Percentiles rank a stretch among this genome's conserved stretches.
These are phyloP conservation scores for Mantis religiosa DNA, from an alignment of 2,888 invertebrate genomes.

Conservation along the genomic window DNA sequence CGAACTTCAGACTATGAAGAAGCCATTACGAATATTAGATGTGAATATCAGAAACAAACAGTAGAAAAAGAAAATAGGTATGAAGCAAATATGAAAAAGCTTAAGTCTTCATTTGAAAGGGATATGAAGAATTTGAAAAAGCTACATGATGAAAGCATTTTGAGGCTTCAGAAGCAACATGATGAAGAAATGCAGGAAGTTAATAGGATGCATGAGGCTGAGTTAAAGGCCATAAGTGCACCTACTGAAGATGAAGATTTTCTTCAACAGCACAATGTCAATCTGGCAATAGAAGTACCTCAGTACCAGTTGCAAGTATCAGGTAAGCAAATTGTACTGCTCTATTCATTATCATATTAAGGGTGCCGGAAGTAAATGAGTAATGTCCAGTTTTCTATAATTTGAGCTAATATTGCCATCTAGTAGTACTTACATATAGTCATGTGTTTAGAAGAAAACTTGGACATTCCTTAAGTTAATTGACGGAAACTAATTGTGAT, in stretches of 20 bases:
- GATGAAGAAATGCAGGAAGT: background rate
- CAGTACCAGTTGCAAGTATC: background rate
- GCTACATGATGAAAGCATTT: background rate
- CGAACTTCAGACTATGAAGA: background rate
- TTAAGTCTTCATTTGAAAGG: background rate
- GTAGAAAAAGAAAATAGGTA: background rate
- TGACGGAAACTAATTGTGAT: too few species aligned
- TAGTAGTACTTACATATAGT: too few species aligned
- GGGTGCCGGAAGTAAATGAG: too few species aligned
- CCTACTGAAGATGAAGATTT: background rate
- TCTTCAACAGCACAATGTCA: background rate
- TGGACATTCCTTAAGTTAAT: too few species aligned
- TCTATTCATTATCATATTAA: too few species aligned
- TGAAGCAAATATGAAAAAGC: background rate
- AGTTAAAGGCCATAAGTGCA: background rate
- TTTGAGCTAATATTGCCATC: too few species aligned
- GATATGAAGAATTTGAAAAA: background rate
- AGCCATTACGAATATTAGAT: background rate
- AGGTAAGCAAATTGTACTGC: background rate
- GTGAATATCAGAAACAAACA: background rate
- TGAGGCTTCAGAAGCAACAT: background rate
- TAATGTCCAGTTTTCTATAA: too few species aligned
- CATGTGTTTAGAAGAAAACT: too few species aligned
- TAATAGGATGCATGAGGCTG: background rate
- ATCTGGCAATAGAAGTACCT: background rate